Evolutionary conservation across 2,888 invertebrate species (phyloP).

Genomic region (Drosophila prostipennis): DNA sequence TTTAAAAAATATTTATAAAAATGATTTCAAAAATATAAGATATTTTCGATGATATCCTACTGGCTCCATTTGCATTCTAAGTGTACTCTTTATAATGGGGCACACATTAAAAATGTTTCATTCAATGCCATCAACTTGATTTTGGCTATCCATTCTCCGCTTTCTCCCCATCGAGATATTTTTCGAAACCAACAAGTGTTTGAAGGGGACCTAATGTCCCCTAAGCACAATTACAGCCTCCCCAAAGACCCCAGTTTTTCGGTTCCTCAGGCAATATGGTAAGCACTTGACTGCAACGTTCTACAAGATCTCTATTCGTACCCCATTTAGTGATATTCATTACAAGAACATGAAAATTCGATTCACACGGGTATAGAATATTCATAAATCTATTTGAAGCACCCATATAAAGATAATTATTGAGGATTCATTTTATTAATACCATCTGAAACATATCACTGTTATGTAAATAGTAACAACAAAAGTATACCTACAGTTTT

Average conservation of each 20-base stretch:
- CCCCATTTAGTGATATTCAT: slow-evolving; percentile 12
- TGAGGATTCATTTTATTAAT: too few species aligned
- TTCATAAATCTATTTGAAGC: too few species aligned
- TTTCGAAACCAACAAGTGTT: slow-evolving; percentile 13
- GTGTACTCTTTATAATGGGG: neutral
- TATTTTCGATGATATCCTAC: too few species aligned
- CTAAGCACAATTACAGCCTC: slow-evolving; percentile 2
- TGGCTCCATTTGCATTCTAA: neutral
- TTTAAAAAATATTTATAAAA: neutral
- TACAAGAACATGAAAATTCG: neutral
- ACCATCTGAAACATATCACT: too few species aligned
- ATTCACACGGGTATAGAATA: slow-evolving; percentile 12
- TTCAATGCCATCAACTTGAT: slow-evolving; percentile 52
- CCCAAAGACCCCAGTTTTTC: neutral
- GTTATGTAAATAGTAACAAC: too few species aligned
- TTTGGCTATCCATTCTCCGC: neutral
- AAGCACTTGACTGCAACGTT: slow-evolving; percentile 20
- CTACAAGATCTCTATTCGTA: slow-evolving; percentile 15
- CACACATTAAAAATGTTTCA: slow-evolving; percentile 43
- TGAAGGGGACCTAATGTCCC: slow-evolving; percentile 8
- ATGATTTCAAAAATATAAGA: too few species aligned
- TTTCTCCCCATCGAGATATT: slow-evolving; percentile 4
- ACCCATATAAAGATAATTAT: too few species aligned
- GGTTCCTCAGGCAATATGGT: neutral
- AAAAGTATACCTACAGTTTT: too few species aligned